Evolutionary conservation across 1,140 invertebrate species (phyloP).

Genomic region (Physella acuta): DNA sequence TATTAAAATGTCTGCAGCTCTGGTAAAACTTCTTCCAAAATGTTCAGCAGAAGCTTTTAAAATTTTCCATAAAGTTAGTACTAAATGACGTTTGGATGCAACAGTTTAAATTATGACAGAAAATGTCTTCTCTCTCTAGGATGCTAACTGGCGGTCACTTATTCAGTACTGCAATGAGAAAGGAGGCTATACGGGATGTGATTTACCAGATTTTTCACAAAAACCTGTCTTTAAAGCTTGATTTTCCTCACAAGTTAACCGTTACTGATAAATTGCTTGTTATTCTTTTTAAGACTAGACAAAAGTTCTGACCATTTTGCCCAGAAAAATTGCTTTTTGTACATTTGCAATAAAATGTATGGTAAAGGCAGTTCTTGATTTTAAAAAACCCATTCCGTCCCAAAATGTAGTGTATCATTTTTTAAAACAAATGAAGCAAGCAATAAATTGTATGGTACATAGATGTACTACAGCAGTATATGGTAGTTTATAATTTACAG

Average conservation of each 20-base stretch:
- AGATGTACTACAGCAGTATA: too few relatives aligned
- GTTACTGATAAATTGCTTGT: too few relatives aligned
- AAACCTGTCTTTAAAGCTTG: too few relatives aligned
- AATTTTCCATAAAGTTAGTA: background rate
- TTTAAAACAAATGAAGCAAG: too few relatives aligned
- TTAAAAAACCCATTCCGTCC: too few relatives aligned
- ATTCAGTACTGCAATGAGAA: slow-evolving; percentile 69
- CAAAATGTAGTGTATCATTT: too few relatives aligned
- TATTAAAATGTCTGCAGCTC: background rate
- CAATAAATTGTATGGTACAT: too few relatives aligned
- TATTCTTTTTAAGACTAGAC: too few relatives aligned
- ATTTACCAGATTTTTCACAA: slow-evolving; percentile 28
- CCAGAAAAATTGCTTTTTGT: background rate
- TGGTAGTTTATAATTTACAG: too few relatives aligned
- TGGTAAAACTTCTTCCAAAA: background rate
- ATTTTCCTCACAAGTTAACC: too few relatives aligned
- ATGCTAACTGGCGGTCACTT: slow-evolving; percentile 73
- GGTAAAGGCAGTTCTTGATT: background rate
- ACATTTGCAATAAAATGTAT: background rate
- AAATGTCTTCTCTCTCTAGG: slow-evolving; percentile 52
- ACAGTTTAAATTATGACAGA: background rate
- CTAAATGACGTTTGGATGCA: too few relatives aligned
- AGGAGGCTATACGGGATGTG: slow-evolving; percentile 65
- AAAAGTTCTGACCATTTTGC: too few relatives aligned
- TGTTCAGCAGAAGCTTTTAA: background rate